Conservation (phyloP, 1,140 invertebrate species). For the Temnothorax curvispinosus region DNA sequence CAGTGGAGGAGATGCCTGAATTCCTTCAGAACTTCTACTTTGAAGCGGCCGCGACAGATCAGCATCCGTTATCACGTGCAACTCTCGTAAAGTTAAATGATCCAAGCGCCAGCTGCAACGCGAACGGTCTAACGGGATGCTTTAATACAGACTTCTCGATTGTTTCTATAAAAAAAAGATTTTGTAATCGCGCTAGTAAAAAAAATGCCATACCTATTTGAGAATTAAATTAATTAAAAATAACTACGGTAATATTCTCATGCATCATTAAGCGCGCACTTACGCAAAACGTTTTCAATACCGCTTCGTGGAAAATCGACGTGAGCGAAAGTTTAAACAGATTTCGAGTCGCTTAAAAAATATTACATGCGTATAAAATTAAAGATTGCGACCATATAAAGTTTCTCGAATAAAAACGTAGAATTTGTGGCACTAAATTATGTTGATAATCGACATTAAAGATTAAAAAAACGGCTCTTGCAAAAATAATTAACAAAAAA, state of each 20-base stretch:
- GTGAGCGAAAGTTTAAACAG: not conserved
- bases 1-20: not conserved
- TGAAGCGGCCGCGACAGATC: not conserved
- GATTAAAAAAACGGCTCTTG: not conserved
- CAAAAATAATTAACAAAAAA: not conserved
- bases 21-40: conserved; percentile 20
- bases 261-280: not conserved
- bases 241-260: not conserved
- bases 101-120: not conserved
- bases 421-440: not conserved
- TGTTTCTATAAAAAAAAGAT: conserved; percentile 3
- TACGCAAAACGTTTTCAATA: conserved; percentile 1
- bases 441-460: not conserved
- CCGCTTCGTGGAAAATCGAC: not conserved
- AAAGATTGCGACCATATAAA: not conserved
- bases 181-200: not conserved
- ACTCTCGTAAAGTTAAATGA: conserved; percentile 39
- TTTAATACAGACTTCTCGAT: not conserved
- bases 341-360: not conserved
- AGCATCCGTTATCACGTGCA: not conserved
- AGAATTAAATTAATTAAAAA: not conserved
- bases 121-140: not conserved
- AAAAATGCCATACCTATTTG: not conserved
- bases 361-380: not conserved
- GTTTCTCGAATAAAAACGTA: not conserved